phyloP scores from a whole-genome alignment of 2,797 vertebrate genomes.

The Pseudopleuronectes americanus region DNA sequence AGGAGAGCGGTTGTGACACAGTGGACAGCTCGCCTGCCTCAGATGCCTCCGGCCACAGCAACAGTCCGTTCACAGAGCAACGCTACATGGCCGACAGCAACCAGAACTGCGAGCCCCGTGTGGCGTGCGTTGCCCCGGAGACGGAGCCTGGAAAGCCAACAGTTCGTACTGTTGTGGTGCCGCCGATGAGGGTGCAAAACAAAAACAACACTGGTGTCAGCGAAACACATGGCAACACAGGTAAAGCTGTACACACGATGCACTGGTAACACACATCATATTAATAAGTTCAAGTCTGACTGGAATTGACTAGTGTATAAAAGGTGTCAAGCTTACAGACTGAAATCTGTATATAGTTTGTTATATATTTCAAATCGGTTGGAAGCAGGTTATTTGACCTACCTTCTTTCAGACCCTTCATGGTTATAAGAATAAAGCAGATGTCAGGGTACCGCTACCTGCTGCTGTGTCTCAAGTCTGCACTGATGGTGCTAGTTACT shows the following conservation, averaged over 20 bases:
- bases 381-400: neutral
- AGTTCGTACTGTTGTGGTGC: constrained; percentile 92
- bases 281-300: neutral
- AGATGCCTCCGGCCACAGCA: constrained; percentile 88
- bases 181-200: constrained; percentile 91
- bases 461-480: constrained; percentile 16
- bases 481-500: constrained; percentile 31
- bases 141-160: constrained; percentile 87
- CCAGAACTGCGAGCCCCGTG: constrained; percentile 86
- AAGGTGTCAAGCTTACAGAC: neutral
- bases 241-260: constrained; percentile 71
- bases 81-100: constrained; percentile 87
- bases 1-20: constrained; percentile 95
- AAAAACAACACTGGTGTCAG: constrained; percentile 83
- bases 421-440: neutral
- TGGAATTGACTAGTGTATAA: neutral
- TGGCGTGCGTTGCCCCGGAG: constrained; percentile 81
- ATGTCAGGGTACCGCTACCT: neutral
- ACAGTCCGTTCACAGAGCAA: constrained; percentile 89
- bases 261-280: neutral
- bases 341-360: constrained; percentile 1
- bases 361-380: neutral
- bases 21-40: constrained; percentile 94
- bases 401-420: constrained; percentile 5
- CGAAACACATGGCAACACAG: constrained; percentile 84